phyloP scores from a whole-genome alignment of 2,888 invertebrate genomes.

The Tanytarsus gracilentus region DNA sequence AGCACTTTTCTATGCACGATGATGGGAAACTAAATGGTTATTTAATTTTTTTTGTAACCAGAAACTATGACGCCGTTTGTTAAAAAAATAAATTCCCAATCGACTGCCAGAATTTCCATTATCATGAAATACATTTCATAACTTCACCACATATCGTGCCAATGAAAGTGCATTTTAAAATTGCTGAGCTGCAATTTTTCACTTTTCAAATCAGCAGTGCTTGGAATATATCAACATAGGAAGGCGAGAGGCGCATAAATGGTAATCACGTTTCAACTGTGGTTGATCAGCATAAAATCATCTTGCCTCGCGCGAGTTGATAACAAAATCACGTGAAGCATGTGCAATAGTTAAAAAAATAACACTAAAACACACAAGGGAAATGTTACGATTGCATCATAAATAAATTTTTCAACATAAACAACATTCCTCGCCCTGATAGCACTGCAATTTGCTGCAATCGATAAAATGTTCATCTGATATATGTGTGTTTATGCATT shows the following conservation, averaged over 20 bases:
- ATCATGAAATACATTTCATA: slow-evolving; percentile 25
- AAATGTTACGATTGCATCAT: slow-evolving; percentile 16
- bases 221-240: neutral
- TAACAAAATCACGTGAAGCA: neutral
- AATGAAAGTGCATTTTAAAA: slow-evolving; percentile 21
- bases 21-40: no score
- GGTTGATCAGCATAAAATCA: slow-evolving; percentile 19
- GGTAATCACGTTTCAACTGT: slow-evolving; percentile 14
- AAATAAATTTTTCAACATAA: slow-evolving; percentile 16
- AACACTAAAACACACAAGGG: neutral
- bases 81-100: no score
- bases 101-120: no score
- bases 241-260: slow-evolving; percentile 18
- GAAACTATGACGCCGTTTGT: no score
- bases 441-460: slow-evolving; percentile 13
- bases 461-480: slow-evolving; percentile 12
- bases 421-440: slow-evolving; percentile 11
- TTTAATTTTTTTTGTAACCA: no score
- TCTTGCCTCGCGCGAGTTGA: neutral
- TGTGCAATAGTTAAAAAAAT: neutral
- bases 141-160: slow-evolving; percentile 9
- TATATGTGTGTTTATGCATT: neutral
- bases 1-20: no score
- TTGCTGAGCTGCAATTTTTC: slow-evolving; percentile 11
- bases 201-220: slow-evolving; percentile 19